Evolutionary conservation across 1,140 invertebrate genomes (phyloP), one percentile per base, ranked within the genome.

Genomic region (Neodiprion lecontei): DNA sequence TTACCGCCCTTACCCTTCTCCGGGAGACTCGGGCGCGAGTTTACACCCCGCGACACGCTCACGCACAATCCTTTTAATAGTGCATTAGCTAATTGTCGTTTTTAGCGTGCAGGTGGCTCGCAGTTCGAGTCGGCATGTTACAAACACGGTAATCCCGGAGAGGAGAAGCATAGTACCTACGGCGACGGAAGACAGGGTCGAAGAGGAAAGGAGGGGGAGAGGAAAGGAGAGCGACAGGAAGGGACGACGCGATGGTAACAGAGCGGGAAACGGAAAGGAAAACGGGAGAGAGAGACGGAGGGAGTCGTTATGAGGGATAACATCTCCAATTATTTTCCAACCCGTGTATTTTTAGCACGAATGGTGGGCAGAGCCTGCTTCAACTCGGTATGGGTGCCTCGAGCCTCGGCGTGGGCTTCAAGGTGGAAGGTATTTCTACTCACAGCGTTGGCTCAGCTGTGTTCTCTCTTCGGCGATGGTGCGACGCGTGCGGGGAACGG

Each of bases 371-470:
- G 50, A 65, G 65, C 53, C 47, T 75, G 76, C 75, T 69, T 71
- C 21, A 61, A 48, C 68, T 17, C 70, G 49, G 82, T 61, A 61
- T 61, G 53, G 53, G 53, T 61, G 53, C 53, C 53, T 61, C 53
- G 53, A 61, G 53, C 53, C 53, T 61, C 53, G 53, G 9, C 53
- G 53, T 61, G 53, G 53, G 53, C n/a, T 61, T 61, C 53, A 81
- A 81, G 80, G 80, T 81, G 78, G 80, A 81, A 81, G 80, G 80
- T 76, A 81, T 81, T 81, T 81, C 80, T 78, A 80, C 79, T 75
- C 78, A 81, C 79, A 81, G 75, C 84, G 84, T 86, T 86, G 85
- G 85, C 85, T 87, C 84, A 87, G 84, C 85, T 87, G 84, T 87
- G 84, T 84, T 85, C 85, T 85, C 83, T 83, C 80, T 80, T 79